Conservation (phyloP, 1,140 invertebrate species). For the Sitodiplosis mosellana region DNA sequence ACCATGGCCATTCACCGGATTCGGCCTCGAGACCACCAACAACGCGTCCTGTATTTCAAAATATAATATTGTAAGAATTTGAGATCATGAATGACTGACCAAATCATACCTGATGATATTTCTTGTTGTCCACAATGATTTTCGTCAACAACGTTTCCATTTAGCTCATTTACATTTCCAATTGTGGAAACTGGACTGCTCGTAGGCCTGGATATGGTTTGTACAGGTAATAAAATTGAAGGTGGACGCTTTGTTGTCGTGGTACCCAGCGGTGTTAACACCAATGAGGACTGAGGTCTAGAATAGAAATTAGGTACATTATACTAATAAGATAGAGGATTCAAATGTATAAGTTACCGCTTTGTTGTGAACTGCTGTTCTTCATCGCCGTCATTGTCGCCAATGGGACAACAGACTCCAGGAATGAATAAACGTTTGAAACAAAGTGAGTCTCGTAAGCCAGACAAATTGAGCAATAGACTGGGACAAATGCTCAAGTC, state of each 20-base stretch:
- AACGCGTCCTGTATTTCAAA: slow-evolving; percentile 44
- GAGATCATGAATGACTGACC: no score
- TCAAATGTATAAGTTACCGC: not conserved
- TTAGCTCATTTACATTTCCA: slow-evolving; percentile 1
- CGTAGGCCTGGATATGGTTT: not conserved
- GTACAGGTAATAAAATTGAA: slow-evolving; percentile 6
- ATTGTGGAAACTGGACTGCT: not conserved
- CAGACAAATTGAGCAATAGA: slow-evolving; percentile 61
- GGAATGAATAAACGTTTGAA: slow-evolving; percentile 84
- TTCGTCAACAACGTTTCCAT: slow-evolving; percentile 27
- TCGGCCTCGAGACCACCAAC: slow-evolving; percentile 73
- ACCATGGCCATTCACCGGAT: slow-evolving; percentile 78
- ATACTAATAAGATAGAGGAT: not conserved
- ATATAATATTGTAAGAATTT: no score
- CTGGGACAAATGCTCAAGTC: slow-evolving; percentile 79
- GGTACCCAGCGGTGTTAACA: slow-evolving; percentile 4
- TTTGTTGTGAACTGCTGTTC: no score
- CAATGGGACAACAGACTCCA: slow-evolving; percentile 71
- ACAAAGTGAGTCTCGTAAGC: slow-evolving; percentile 68
- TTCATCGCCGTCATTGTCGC: no score
- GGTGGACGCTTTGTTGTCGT: not conserved
- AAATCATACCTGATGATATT: slow-evolving; percentile 53
- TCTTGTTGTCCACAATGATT: slow-evolving; percentile 65
- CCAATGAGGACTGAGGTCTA: slow-evolving; percentile 9
- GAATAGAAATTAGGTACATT: not conserved